Conservation (phyloP, 2,797 vertebrate genomes). For the Urosaurus nigricauda region DNA sequence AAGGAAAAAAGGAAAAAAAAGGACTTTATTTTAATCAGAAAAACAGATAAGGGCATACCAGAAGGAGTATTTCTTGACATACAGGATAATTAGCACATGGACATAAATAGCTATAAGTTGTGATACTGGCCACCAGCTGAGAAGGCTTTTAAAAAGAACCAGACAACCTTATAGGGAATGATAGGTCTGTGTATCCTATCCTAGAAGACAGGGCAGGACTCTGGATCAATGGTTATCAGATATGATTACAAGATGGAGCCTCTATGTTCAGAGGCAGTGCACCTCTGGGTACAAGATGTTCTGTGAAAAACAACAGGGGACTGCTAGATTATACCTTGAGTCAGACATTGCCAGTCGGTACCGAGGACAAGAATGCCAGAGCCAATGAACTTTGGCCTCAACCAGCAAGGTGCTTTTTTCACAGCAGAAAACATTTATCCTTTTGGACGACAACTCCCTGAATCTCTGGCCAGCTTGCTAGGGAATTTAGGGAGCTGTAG, state of each 20-base stretch:
- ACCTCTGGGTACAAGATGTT: background rate
- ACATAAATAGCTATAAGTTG: background rate
- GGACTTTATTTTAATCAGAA: conserved; percentile 37
- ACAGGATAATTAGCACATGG: background rate
- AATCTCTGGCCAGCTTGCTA: no score
- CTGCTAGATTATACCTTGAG: background rate
- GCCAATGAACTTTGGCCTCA: background rate
- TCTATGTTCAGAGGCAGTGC: background rate
- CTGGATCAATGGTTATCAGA: background rate
- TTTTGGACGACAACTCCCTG: no score
- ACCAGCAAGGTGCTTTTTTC: background rate
- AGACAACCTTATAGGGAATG: background rate
- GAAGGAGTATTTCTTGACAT: background rate
- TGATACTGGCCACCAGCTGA: background rate
- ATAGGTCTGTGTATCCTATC: background rate
- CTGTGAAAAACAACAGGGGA: background rate
- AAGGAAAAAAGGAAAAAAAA: no score
- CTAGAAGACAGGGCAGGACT: background rate
- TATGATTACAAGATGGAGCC: background rate
- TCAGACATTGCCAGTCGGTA: background rate
- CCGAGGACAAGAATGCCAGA: background rate
- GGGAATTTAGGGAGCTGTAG: no score
- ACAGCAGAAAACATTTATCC: no score
- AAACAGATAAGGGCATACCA: background rate
- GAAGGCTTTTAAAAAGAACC: conserved; percentile 11